Conservation (phyloP, 2,888 invertebrate genomes). For the Apodemia duryi region DNA sequence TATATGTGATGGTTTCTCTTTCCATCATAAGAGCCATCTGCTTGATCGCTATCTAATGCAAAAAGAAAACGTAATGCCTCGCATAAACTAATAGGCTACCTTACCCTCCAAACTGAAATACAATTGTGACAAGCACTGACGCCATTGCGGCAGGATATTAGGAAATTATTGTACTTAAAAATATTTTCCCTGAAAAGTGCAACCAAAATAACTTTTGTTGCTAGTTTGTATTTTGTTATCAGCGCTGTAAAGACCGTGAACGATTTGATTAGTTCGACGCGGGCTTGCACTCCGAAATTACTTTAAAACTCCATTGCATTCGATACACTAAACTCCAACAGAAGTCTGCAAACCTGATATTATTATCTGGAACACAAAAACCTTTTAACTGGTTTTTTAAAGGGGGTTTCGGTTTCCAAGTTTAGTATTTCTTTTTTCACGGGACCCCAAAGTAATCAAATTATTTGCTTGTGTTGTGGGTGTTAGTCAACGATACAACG, state of each 20-base stretch:
- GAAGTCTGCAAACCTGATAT: conserved; percentile 50
- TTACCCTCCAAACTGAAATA: not conserved
- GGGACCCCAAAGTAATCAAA: too few species aligned
- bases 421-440: too few species aligned
- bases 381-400: conserved; percentile 10
- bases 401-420: not conserved
- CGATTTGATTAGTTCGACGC: conserved; percentile 75
- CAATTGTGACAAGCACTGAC: not conserved
- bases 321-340: conserved; percentile 50
- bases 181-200: conserved; percentile 1
- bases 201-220: conserved; percentile 20
- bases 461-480: too few species aligned
- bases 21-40: too few species aligned
- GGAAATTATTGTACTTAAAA: not conserved
- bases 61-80: too few species aligned
- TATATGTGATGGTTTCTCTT: too few species aligned
- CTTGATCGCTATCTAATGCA: too few species aligned
- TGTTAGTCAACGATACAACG: too few species aligned
- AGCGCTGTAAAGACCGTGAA: conserved; percentile 68
- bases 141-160: not conserved
- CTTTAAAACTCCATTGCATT: conserved; percentile 60
- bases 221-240: conserved; percentile 50
- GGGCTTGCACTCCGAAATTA: conserved; percentile 74
- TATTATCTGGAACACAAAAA: conserved; percentile 24
- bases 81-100: not conserved